These are phyloP conservation scores for Lagorchestes hirsutus DNA, from an alignment of 2,797 vertebrate species.

Conservation along the genomic window DNA sequence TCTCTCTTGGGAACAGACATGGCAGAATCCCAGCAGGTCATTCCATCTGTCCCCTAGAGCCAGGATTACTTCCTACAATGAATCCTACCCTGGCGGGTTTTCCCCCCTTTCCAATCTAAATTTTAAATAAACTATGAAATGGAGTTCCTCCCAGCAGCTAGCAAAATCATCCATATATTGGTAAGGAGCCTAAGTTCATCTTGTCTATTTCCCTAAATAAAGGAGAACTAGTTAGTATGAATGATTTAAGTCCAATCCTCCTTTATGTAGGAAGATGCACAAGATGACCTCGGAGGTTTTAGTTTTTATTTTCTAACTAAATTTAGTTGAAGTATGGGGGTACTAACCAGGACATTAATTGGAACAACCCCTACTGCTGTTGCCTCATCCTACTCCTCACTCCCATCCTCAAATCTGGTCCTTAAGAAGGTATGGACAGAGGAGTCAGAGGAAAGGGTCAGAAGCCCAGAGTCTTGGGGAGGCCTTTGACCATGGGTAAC, in stretches of 20 bases:
- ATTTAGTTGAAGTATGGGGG: background rate
- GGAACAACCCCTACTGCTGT: background rate
- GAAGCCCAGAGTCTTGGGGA: background rate
- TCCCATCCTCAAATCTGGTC: background rate
- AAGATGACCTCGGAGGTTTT: background rate
- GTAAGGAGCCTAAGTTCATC: slow-evolving; percentile 22
- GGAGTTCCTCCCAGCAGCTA: slow-evolving; percentile 21
- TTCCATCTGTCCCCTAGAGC: slow-evolving; percentile 75
- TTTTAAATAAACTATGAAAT: slow-evolving; percentile 69
- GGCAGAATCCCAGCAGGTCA: slow-evolving; percentile 72
- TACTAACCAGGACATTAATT: background rate
- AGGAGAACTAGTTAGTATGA: background rate
- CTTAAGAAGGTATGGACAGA: background rate
- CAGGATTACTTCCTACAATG: slow-evolving; percentile 63
- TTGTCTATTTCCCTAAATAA: background rate
- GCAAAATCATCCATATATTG: slow-evolving; percentile 26
- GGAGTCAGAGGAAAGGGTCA: background rate
- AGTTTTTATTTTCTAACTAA: background rate
- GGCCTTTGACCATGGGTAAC: background rate
- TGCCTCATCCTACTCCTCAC: background rate
- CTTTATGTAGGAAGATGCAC: slow-evolving; percentile 4
- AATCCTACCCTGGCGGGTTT: slow-evolving; percentile 23
- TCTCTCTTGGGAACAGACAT: slow-evolving; percentile 65
- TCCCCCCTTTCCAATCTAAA: slow-evolving; percentile 11
- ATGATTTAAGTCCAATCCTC: background rate